A percentile compares a stretch with the other conserved stretches of the same genome.
These are phyloP conservation scores for Irena cyanogastra DNA, from an alignment of 2,113 vertebrate genomes.

Conservation along the genomic window DNA sequence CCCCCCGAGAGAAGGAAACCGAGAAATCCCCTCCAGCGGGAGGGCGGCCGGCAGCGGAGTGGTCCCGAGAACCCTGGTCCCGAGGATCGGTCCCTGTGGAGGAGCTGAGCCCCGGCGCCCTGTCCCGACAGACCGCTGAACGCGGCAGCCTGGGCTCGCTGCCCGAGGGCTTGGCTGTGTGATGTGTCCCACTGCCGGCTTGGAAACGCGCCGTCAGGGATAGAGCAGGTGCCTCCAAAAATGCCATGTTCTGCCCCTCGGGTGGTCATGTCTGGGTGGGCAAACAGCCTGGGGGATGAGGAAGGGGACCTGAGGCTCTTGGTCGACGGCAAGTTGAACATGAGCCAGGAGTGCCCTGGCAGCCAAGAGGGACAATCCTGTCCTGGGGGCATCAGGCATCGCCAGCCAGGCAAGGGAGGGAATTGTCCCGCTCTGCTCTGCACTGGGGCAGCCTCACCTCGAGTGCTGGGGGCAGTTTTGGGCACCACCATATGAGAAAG, in stretches of 20 bases:
- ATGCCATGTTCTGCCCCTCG: neutral
- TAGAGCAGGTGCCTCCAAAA: neutral
- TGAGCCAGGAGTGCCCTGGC: neutral
- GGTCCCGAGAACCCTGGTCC: too few relatives aligned
- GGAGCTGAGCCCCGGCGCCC: neutral
- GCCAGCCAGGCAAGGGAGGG: rapidly evolving
- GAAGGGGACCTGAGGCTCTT: neutral
- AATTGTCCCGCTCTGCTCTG: neutral
- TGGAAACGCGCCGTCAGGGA: neutral
- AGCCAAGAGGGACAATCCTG: neutral
- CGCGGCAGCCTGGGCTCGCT: neutral
- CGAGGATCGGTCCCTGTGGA: too few relatives aligned
- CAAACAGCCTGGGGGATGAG: neutral
- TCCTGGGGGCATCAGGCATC: neutral
- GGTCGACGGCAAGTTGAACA: neutral
- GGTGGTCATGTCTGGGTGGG: neutral
- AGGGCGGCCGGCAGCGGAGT: rapidly evolving
- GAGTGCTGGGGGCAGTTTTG: neutral
- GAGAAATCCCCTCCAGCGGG: neutral
- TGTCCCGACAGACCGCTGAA: rapidly evolving
- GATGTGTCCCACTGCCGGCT: neutral
- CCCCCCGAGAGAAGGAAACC: neutral
- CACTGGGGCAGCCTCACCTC: rapidly evolving
- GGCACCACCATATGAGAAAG: neutral
- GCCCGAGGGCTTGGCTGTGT: rapidly evolving